A percentile compares a stretch with the other conserved stretches of the same genome.
Evolutionary conservation across 2,888 invertebrate species (phyloP).

Genomic region (Agriopis aurantiaria): DNA sequence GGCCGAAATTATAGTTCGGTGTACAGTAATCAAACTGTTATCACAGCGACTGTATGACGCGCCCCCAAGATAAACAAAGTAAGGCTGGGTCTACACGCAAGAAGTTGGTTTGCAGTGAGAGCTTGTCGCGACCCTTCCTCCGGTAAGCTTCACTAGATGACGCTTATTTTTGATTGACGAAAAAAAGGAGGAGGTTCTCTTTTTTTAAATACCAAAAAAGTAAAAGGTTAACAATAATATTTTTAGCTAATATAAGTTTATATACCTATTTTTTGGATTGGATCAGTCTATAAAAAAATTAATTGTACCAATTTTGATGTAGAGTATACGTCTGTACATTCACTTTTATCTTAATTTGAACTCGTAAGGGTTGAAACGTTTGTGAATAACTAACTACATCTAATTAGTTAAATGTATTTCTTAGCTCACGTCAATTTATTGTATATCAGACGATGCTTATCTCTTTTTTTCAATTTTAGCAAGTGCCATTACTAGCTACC

Average conservation of each 20-base stretch:
- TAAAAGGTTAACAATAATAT: too few relatives aligned
- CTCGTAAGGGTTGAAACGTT: neutral
- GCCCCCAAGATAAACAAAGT: conserved; percentile 47
- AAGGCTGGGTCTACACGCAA: conserved; percentile 2
- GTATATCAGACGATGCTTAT: neutral
- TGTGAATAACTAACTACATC: neutral
- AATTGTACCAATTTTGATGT: too few relatives aligned
- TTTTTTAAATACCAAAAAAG: neutral
- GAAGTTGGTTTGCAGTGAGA: neutral
- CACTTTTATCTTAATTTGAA: neutral
- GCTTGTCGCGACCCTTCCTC: too few relatives aligned
- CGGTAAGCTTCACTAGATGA: too few relatives aligned
- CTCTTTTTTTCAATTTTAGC: too few relatives aligned
- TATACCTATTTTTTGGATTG: too few relatives aligned
- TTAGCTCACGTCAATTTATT: neutral
- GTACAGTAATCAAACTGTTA: conserved; percentile 46
- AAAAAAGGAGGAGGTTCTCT: neutral
- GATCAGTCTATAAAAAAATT: too few relatives aligned
- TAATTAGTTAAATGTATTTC: neutral
- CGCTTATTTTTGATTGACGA: too few relatives aligned
- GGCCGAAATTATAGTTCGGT: conserved; percentile 30
- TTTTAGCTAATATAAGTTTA: too few relatives aligned
- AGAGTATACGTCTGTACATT: too few relatives aligned
- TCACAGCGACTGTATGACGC: conserved; percentile 44
- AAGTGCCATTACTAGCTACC: neutral